Conservation (phyloP, 2,797 vertebrate species). For the Sorex maritimensis region DNA sequence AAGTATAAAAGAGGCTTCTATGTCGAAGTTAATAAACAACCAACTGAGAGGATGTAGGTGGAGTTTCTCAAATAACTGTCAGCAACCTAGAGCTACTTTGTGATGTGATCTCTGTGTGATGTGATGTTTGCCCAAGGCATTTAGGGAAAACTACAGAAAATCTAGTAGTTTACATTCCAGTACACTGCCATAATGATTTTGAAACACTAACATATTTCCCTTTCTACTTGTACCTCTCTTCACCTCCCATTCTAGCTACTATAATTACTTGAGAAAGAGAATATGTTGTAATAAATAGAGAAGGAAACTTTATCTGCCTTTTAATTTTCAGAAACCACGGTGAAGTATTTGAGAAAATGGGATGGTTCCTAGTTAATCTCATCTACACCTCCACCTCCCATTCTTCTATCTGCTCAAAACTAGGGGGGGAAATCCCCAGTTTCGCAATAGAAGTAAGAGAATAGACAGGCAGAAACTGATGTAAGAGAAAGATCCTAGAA, state of each 20-base stretch:
- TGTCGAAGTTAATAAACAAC: conserved; percentile 20
- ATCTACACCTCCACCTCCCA: not conserved
- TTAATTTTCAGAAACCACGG: conserved; percentile 45
- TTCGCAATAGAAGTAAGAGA: not conserved
- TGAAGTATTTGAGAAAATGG: conserved; percentile 59
- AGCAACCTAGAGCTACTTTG: not conserved
- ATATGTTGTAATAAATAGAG: conserved; percentile 4
- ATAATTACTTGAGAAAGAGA: conserved; percentile 2
- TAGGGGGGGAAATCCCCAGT: not conserved
- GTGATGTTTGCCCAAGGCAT: conserved; percentile 54
- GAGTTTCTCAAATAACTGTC: conserved; percentile 51
- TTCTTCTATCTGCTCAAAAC: not conserved
- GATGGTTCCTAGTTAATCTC: not conserved
- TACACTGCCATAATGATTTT: conserved; percentile 40
- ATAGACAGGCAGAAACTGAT: not conserved
- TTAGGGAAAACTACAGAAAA: conserved; percentile 61
- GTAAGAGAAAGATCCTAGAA: not conserved
- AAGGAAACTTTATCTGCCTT: conserved; percentile 10
- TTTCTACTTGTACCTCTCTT: conserved; percentile 52
- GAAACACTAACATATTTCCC: conserved; percentile 40
- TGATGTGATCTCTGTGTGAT: conserved; percentile 33
- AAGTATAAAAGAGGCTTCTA: conserved; percentile 20
- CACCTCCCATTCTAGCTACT: conserved; percentile 1
- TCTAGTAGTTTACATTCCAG: conserved; percentile 23
- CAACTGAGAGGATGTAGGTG: not conserved